Percentiles rank a stretch among this genome's conserved stretches.
phyloP scores from a whole-genome alignment of 2,113 vertebrate genomes.

The Egretta garzetta region DNA sequence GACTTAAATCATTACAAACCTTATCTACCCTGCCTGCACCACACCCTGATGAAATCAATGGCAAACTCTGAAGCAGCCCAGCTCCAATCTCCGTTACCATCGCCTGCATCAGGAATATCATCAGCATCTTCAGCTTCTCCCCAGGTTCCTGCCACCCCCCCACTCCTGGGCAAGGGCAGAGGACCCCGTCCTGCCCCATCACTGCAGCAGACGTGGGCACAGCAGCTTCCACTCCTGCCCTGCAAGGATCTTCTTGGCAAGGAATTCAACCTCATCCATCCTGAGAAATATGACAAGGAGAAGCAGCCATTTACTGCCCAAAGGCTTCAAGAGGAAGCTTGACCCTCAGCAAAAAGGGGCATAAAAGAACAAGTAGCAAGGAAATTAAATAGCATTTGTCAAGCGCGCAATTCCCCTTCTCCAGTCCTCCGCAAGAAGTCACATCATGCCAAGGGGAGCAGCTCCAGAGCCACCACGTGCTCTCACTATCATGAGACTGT shows the following conservation, averaged over 20 bases:
- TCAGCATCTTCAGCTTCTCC: neutral
- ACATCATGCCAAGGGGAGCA: neutral
- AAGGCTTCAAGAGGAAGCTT: neutral
- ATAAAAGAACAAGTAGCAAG: neutral
- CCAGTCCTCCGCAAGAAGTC: neutral
- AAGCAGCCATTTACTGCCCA: neutral
- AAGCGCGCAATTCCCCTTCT: neutral
- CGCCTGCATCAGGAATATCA: neutral
- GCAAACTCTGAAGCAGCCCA: neutral
- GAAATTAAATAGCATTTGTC: slow-evolving; percentile 29
- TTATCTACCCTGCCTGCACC: neutral
- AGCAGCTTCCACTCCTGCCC: neutral
- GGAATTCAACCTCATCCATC: neutral
- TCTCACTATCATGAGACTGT: neutral
- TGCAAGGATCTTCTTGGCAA: neutral
- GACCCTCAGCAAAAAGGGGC: neutral
- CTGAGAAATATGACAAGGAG: neutral
- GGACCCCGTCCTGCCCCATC: neutral
- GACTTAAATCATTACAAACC: slow-evolving; percentile 3
- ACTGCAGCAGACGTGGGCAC: fast-evolving
- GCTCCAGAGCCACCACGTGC: neutral
- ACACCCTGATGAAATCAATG: slow-evolving; percentile 8
- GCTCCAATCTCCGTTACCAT: neutral
- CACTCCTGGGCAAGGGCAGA: neutral
- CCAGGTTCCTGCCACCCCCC: neutral